Base-by-base conservation (phyloP, 2,797 vertebrate genomes). In the Artibeus lituratus region DNA sequence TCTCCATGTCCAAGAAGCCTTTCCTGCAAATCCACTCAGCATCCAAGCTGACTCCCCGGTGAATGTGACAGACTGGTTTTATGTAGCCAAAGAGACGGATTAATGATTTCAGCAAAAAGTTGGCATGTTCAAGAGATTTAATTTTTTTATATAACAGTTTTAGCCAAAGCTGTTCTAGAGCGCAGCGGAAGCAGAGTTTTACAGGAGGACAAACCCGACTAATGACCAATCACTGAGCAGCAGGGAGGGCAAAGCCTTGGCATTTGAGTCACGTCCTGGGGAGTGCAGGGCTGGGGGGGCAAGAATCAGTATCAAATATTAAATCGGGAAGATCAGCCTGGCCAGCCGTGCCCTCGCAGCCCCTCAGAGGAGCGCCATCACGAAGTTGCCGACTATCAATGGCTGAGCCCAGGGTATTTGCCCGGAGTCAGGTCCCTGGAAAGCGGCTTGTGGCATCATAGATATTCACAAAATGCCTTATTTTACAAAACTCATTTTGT, bases 401-500 rank as follows among this genome's bases (percentile, higher is more conserved):
- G 98, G 97, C 97, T 96, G 97, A 97, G 90, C 94, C 96, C 10
- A 37, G 96, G 94, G 92, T 92, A 97, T 97, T 97, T 87, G 93
- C 95, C 94, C 97, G 5, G 0, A 97, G 37, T 96, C 98, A 98
- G 94, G 97, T 94, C 97, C 65, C 97, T 94, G 98, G 98, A 98
- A 98, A 96, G 93, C 90, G 97, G 98, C 97, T 98, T 97, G 97
- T 95, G 97, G 92, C 51, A 29, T 96, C 94, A 32, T 96, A n/a
- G 0, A 94, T 96, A 5, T 67, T 96, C 95, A 95, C 98, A 98
- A 69, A 96, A 99, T 99, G 99, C 98, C 98, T 98, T 95, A 92
- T 95, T 98, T 98, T 87, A 70, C 97, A 74, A 98, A 98, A 97
- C 83, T 99, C 39, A 84, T 99, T 94, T 97, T 99, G 32, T 85